A percentile compares a stretch with the other conserved stretches of the same genome.
phyloP scores from a whole-genome alignment of 2,113 vertebrate genomes.

The Hucho hucho region DNA sequence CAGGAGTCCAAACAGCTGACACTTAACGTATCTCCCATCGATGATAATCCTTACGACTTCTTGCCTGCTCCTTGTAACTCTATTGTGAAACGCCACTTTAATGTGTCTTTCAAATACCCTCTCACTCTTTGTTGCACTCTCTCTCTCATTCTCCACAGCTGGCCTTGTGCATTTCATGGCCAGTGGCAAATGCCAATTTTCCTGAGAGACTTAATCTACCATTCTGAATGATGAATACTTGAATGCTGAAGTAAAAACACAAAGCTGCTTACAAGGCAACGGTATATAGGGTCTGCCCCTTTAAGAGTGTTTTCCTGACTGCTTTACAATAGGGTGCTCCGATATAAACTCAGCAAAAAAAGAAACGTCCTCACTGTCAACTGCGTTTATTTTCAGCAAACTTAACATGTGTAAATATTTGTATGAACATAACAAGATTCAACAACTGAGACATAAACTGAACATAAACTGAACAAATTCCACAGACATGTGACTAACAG shows the following conservation, averaged over 20 bases:
- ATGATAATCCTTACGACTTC: not conserved
- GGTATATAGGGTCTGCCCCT: not conserved
- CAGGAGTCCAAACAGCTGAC: conserved; percentile 8
- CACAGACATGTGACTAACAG: no score
- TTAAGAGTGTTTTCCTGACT: not conserved
- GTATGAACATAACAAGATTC: no score
- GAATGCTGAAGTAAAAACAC: conserved; percentile 6
- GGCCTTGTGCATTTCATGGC: conserved; percentile 13
- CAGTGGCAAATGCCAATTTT: conserved; percentile 9
- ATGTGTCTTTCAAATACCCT: conserved; percentile 22
- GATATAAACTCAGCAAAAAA: not conserved
- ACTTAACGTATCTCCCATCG: not conserved
- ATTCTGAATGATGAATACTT: conserved; percentile 22
- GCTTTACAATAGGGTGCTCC: not conserved
- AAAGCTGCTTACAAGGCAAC: not conserved
- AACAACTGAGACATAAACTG: no score
- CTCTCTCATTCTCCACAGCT: conserved; percentile 3
- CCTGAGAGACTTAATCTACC: conserved; percentile 9
- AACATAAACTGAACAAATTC: no score
- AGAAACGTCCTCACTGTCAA: no score
- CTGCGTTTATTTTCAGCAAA: no score
- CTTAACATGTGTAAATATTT: no score
- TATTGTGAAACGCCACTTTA: conserved; percentile 20
- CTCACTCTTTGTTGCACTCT: not conserved
- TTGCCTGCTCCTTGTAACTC: conserved; percentile 7